Evolutionary conservation across 1,140 invertebrate genomes (phyloP).

Genomic region (Asobara japonica): DNA sequence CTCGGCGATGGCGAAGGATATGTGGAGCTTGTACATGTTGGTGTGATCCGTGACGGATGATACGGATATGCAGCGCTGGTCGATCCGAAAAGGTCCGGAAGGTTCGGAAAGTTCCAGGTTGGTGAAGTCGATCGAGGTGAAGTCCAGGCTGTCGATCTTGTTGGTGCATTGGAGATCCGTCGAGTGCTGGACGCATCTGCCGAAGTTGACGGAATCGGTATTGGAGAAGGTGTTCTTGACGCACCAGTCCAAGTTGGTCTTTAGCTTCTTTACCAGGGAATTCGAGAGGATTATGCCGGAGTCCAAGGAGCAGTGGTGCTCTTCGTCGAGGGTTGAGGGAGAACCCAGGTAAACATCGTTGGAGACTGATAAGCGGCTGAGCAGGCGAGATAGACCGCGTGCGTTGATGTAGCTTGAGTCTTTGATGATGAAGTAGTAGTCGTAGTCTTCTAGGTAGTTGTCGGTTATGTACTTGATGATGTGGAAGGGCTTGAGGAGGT

Average conservation of each 20-base stretch:
- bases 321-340: conserved; percentile 51
- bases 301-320: conserved; percentile 74
- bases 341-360: conserved; percentile 83
- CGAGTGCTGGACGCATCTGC: conserved; percentile 80
- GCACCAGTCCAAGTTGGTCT: conserved; percentile 84
- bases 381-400: conserved; percentile 73
- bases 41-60: conserved; percentile 73
- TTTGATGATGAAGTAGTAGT: conserved; percentile 88
- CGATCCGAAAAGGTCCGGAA: too few relatives aligned
- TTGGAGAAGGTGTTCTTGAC: conserved; percentile 82
- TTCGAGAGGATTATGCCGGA: conserved; percentile 81
- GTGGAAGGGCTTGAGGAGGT: conserved; percentile 81
- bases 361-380: conserved; percentile 82
- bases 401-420: conserved; percentile 85
- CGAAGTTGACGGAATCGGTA: conserved; percentile 83
- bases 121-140: not conserved
- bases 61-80: conserved; percentile 72
- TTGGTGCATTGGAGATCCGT: conserved; percentile 71
- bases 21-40: conserved; percentile 77
- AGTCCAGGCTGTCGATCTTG: conserved; percentile 58
- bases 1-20: conserved; percentile 72
- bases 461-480: conserved; percentile 89
- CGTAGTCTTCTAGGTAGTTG: conserved; percentile 87
- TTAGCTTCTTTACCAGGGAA: conserved; percentile 78
- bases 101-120: too few relatives aligned